Evolutionary conservation across 2,113 vertebrate genomes (phyloP).

Genomic region (Psittacus erithacus): DNA sequence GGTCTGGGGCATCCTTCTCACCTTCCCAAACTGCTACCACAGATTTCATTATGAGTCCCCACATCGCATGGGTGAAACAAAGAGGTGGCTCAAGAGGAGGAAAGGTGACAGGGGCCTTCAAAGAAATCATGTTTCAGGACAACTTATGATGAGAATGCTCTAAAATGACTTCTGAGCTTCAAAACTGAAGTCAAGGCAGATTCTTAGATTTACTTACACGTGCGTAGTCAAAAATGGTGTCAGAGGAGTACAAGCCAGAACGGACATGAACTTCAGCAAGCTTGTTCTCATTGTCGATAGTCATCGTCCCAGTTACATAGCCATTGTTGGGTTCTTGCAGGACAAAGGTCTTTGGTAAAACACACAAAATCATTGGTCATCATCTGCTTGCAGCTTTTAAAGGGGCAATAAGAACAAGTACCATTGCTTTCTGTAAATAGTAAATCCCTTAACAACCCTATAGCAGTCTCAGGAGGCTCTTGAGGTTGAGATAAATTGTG

Average conservation of each 20-base stretch:
- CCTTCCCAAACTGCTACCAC: not conserved
- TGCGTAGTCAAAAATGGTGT: constrained; percentile 75
- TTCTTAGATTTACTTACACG: constrained; percentile 59
- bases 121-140: not conserved
- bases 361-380: not conserved
- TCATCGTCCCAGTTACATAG: constrained; percentile 68
- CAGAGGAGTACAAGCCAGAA: constrained; percentile 69
- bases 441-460: not conserved
- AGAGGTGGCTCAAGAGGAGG: not conserved
- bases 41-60: not conserved
- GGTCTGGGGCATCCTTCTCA: not conserved
- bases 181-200: not conserved
- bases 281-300: constrained; percentile 50
- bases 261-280: constrained; percentile 46
- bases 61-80: fast-evolving
- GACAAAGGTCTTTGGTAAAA: constrained; percentile 34
- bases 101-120: not conserved
- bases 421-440: not conserved
- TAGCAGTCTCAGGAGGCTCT: not conserved
- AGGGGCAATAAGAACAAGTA: not conserved
- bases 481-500: not conserved
- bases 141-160: not conserved
- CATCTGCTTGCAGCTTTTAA: not conserved
- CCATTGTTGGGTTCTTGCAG: not conserved
- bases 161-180: not conserved